These are phyloP conservation scores for Rhingia rostrata DNA, from an alignment of 2,888 invertebrate genomes.

Conservation along the genomic window DNA sequence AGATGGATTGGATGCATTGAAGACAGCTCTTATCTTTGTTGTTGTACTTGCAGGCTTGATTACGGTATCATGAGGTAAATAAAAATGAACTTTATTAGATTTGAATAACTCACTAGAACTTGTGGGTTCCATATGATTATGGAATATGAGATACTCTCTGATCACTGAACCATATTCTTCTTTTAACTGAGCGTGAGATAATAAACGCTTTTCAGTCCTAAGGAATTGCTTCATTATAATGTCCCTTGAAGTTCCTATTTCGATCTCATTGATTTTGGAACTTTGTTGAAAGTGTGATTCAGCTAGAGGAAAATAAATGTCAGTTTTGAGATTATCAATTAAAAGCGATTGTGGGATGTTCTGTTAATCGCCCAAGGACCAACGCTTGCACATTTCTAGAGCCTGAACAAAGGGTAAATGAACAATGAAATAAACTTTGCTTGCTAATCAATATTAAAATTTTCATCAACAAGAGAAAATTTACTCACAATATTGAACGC, in stretches of 20 bases:
- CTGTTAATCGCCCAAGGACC: too few species aligned
- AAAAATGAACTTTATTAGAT: neutral
- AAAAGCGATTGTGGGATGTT: too few species aligned
- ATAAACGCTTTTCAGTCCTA: too few species aligned
- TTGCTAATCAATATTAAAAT: slow-evolving; percentile 9
- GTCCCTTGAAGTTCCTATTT: too few species aligned
- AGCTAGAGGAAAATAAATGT: neutral
- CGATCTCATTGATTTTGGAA: neutral
- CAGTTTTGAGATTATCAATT: too few species aligned
- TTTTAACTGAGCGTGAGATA: too few species aligned
- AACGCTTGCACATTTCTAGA: too few species aligned
- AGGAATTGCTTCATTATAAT: too few species aligned
- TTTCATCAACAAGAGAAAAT: slow-evolving; percentile 9
- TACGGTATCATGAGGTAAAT: neutral
- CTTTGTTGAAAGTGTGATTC: neutral
- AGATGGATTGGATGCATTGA: neutral
- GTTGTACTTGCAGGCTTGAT: neutral
- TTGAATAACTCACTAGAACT: neutral
- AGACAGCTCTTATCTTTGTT: neutral
- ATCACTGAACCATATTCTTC: neutral
- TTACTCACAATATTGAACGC: slow-evolving; percentile 10
- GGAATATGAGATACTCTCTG: neutral
- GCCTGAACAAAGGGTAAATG: too few species aligned
- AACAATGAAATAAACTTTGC: neutral
- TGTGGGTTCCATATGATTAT: neutral